phyloP scores from a whole-genome alignment of 2,888 invertebrate species.

The Busseola fusca region DNA sequence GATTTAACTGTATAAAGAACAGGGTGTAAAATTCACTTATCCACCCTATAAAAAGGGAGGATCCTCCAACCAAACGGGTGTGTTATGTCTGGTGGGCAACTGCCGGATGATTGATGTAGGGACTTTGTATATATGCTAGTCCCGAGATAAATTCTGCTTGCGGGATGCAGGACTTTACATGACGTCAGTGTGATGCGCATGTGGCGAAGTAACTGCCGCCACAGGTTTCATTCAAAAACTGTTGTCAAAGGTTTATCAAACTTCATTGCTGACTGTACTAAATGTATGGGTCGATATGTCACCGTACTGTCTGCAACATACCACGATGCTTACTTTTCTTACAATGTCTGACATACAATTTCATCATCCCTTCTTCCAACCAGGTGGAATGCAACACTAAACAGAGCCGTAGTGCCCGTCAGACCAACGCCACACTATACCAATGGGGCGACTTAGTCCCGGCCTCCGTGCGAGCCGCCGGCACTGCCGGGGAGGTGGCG shows the following conservation, averaged over 20 bases:
- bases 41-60: too few species aligned
- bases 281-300: neutral
- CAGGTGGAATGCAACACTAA: constrained; percentile 72
- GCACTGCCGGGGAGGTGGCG: constrained; percentile 69
- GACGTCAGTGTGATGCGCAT: too few species aligned
- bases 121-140: too few species aligned
- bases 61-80: too few species aligned
- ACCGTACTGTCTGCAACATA: neutral
- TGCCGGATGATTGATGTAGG: too few species aligned
- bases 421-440: constrained; percentile 72
- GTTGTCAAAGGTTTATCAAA: neutral
- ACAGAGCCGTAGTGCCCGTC: constrained; percentile 70
- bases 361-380: neutral
- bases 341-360: neutral
- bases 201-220: too few species aligned
- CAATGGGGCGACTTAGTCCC: constrained; percentile 62
- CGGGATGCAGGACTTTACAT: too few species aligned
- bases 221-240: neutral
- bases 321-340: too few species aligned
- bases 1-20: too few species aligned
- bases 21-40: too few species aligned
- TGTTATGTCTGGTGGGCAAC: too few species aligned
- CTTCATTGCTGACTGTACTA: neutral
- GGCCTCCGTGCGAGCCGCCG: constrained; percentile 66
- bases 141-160: too few species aligned